phyloP scores from a whole-genome alignment of 2,888 invertebrate species.

The Drosophila lutescens region DNA sequence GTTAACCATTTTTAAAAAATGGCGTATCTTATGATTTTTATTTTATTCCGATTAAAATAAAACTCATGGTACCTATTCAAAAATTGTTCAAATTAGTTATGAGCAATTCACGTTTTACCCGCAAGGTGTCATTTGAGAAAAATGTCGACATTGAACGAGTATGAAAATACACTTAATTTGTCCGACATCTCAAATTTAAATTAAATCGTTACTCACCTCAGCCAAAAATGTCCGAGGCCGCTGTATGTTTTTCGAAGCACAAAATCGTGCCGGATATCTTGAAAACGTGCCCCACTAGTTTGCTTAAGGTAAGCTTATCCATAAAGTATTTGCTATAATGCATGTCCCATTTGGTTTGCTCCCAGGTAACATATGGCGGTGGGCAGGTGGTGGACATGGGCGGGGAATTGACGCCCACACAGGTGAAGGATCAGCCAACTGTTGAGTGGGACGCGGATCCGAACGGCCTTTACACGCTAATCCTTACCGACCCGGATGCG shows the following conservation, averaged over 20 bases:
- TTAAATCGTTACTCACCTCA: not conserved
- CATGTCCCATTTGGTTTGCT: not conserved
- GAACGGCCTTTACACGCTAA: slow-evolving; percentile 78
- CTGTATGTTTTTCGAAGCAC: slow-evolving; percentile 16
- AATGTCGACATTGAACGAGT: slow-evolving; percentile 9
- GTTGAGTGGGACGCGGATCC: slow-evolving; percentile 79
- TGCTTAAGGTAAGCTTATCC: slow-evolving; percentile 53
- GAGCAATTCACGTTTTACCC: too few relatives aligned
- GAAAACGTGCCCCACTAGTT: slow-evolving; percentile 22
- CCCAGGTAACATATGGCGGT: slow-evolving; percentile 65
- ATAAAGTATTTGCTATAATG: too few relatives aligned
- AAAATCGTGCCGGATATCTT: slow-evolving; percentile 25
- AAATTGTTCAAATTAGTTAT: too few relatives aligned
- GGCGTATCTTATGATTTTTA: too few relatives aligned
- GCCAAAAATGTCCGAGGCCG: slow-evolving; percentile 15
- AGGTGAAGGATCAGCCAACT: slow-evolving; percentile 82
- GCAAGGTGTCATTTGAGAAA: not conserved
- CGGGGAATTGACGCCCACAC: slow-evolving; percentile 90
- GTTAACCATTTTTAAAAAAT: too few relatives aligned
- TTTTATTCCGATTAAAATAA: too few relatives aligned
- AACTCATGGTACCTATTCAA: too few relatives aligned
- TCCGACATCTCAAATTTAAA: not conserved
- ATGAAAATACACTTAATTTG: not conserved
- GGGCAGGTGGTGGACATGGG: slow-evolving; percentile 86
- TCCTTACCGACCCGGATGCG: slow-evolving; percentile 93